Evolutionary conservation across 1,140 invertebrate genomes (phyloP).

Genomic region (Brachystomella parvula): DNA sequence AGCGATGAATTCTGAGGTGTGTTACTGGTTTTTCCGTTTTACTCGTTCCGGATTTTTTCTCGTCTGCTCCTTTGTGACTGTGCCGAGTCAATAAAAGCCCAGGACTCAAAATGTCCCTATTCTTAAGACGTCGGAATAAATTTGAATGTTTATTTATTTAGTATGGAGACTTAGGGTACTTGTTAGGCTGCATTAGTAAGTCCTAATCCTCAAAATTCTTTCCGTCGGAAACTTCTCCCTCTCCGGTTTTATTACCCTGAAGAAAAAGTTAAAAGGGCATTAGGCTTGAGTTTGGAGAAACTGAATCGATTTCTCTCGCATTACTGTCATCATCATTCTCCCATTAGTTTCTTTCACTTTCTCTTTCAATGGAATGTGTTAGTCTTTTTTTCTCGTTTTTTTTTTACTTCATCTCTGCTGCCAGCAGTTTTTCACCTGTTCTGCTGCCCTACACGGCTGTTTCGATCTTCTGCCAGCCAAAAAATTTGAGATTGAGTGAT

Average conservation of each 20-base stretch:
- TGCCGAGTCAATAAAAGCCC: neutral
- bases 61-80: no score
- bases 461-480: no score
- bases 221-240: neutral
- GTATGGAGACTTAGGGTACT: neutral
- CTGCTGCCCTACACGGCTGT: no score
- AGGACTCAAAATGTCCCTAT: neutral
- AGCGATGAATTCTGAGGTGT: no score
- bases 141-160: neutral
- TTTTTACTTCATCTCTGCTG: no score
- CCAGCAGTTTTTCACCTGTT: no score
- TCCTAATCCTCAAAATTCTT: conserved; percentile 1
- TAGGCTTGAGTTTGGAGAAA: neutral
- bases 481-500: no score
- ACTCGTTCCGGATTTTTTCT: no score
- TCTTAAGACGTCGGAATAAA: neutral
- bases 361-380: no score
- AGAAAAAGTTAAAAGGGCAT: conserved; percentile 2
- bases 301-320: conserved; percentile 1
- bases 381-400: no score
- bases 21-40: no score
- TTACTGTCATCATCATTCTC: neutral
- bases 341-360: neutral
- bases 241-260: neutral
- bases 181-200: neutral